Percentiles rank a stretch among this genome's conserved stretches.
phyloP scores from a whole-genome alignment of 1,140 invertebrate genomes.

The Campodea augens region DNA sequence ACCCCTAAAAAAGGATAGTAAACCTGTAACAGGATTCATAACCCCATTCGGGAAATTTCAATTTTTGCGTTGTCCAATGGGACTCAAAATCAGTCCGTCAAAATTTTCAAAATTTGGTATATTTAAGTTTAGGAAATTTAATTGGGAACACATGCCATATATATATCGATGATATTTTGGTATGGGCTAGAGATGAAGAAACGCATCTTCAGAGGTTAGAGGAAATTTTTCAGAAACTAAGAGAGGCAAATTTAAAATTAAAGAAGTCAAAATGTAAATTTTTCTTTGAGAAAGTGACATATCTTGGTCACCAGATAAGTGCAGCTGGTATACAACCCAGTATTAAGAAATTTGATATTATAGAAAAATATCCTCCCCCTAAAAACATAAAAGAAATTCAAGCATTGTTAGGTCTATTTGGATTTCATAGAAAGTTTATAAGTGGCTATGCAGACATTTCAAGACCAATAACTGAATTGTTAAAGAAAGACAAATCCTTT shows the following conservation, averaged over 20 bases:
- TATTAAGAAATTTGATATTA: conserved; percentile 13
- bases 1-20: no score
- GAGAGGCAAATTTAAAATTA: conserved; percentile 11
- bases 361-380: conserved; percentile 10
- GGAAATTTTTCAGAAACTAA: conserved; percentile 16
- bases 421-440: conserved; percentile 20
- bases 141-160: conserved; percentile 11
- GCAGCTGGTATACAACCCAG: conserved; percentile 13
- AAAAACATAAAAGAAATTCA: conserved; percentile 13
- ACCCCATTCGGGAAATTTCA: no score
- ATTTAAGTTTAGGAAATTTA: conserved; percentile 7
- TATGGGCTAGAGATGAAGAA: conserved; percentile 15
- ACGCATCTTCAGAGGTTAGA: conserved; percentile 18
- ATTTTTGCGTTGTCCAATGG: no score
- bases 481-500: conserved; percentile 10
- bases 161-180: conserved; percentile 25
- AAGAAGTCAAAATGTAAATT: conserved; percentile 14
- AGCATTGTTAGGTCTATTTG: conserved; percentile 16
- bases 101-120: no score
- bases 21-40: no score
- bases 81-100: no score
- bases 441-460: conserved; percentile 17
- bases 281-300: conserved; percentile 7
- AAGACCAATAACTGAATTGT: conserved; percentile 15
- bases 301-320: conserved; percentile 14